Evolutionary conservation across 2,113 vertebrate species (phyloP), one percentile per base, ranked within the genome.

Genomic region (Pan paniscus): DNA sequence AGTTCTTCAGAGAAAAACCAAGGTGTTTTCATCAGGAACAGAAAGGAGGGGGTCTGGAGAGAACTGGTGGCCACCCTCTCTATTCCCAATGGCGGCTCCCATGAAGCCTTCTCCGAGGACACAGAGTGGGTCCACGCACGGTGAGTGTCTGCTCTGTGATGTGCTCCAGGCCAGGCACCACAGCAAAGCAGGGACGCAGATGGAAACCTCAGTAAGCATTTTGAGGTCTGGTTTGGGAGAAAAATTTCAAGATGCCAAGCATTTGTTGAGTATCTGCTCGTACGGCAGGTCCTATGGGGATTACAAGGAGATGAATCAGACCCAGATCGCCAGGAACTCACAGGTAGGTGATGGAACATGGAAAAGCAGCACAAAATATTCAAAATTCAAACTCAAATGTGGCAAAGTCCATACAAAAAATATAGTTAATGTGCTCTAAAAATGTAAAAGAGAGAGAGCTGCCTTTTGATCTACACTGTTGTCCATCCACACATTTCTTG

Each of bases 181-280:
- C 23, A 18, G 12, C 57, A n/a, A 48, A 30, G 40, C 46, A 20
- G 12, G 0, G 0, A 8, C 6, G 5, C 32, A 35, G 17, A 25
- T 17, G 16, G 18, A 38, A 46, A 38, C 20, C 4, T 5, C 32
- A 14, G 3, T 40, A 8, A 3, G 30, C 16, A 30, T 38, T 18
- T 8, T 3, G 2, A 6, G 25, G 59, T 23, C 38, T 13, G 3
- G 8, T 0, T 27, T 30, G 55, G 20, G 18, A 52, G 12, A 9
- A 43, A 32, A 35, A 25, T 14, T 25, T 55, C 23, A 20, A 30
- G 32, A 61, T 6, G 25, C 6, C 50, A n/a, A 8, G 2, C 3
- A 6, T 30, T 30, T 11, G 4, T 11, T 27, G 9, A 40, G 64
- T 4, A 9, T 55, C 27, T 2, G 23, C 10, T 30, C 18, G 25